Evolutionary conservation across 2,888 invertebrate genomes (phyloP), one percentile per base, ranked within the genome.

Genomic region (Zelleria hepariella): DNA sequence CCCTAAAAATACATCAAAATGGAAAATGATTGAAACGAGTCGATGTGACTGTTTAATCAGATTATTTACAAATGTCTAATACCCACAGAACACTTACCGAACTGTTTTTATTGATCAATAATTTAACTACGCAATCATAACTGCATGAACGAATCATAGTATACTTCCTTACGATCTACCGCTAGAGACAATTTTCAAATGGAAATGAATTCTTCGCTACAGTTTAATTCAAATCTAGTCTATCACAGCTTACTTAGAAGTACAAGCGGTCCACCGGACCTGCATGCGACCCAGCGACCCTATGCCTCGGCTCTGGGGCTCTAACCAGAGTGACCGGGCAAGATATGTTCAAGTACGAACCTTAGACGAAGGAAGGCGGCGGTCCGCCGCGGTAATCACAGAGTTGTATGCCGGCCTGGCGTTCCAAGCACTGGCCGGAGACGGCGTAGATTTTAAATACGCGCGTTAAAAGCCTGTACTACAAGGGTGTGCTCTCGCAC

Each of bases 1-100:
- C 76, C 79, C 85, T 86, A 86, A 79, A 80, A 78, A 75, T 83
- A 86, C 81, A 85, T 83, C 84, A 80, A 86, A 86, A 87, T 82
- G 82, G 82, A 82, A 82, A 79, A 79, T 68, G 72, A 80, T 80
- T 72, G 76, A 82, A 84, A 81, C 75, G 67, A 82, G 56, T 55
- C 53, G 56, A 80, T 74, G 32, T 67, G 72, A 74, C 74, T 65
- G 78, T 86, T 85, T 23, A 62, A 62, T 58, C 24, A 76, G 78
- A 58, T 56, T 61, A 61, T 61, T 57, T 58, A 61, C 61, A 61
- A 51, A 47, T 57, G 6, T 10, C 55, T 55, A 55, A 32, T 32
- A 58, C 77, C 80, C 81, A 82, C 77, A 73, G 75, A 79, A 78
- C 75, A 74, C 82, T 82, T 81, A 80, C 66, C 68, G 71, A 70